Evolutionary conservation across 23 tunicate genomes (phyloP).

Genomic region (Ciona savignyi): DNA sequence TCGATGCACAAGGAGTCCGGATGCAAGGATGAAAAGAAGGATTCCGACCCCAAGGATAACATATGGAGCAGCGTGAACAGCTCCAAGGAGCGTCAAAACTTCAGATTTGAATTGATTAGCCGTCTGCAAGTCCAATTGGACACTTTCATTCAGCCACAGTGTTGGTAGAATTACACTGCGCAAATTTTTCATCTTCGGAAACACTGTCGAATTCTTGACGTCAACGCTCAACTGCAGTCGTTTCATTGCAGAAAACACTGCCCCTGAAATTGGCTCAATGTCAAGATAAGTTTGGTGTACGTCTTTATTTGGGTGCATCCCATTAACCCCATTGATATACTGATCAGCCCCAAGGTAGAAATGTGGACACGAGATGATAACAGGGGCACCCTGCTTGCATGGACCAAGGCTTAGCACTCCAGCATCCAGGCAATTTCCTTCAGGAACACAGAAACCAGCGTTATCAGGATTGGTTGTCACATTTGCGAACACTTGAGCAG

Average conservation of each 20-base stretch:
- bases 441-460: slow-evolving; percentile 79
- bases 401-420: slow-evolving; percentile 74
- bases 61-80: slow-evolving; percentile 35
- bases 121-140: slow-evolving; percentile 19
- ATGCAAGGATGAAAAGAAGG: slow-evolving; percentile 8
- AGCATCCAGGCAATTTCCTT: slow-evolving; percentile 53
- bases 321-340: slow-evolving; percentile 57
- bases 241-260: slow-evolving; percentile 53
- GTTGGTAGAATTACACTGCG: slow-evolving; percentile 37
- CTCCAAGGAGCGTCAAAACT: slow-evolving; percentile 7
- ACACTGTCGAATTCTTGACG: slow-evolving; percentile 7
- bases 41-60: slow-evolving; percentile 38
- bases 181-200: slow-evolving; percentile 20
- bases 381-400: slow-evolving; percentile 89
- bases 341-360: slow-evolving; percentile 67
- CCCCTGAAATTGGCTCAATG: slow-evolving; percentile 80
- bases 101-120: slow-evolving; percentile 35
- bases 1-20: neutral
- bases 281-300: slow-evolving; percentile 62
- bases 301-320: slow-evolving; percentile 42
- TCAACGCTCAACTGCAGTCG: slow-evolving; percentile 42
- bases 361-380: slow-evolving; percentile 68
- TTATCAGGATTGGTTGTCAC: slow-evolving; percentile 55
- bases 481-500: slow-evolving; percentile 58
- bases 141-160: slow-evolving; percentile 63